A percentile compares a stretch with the other conserved stretches of the same genome.
Conservation (phyloP, 2,113 vertebrate species). For the Cephalophus harveyi region DNA sequence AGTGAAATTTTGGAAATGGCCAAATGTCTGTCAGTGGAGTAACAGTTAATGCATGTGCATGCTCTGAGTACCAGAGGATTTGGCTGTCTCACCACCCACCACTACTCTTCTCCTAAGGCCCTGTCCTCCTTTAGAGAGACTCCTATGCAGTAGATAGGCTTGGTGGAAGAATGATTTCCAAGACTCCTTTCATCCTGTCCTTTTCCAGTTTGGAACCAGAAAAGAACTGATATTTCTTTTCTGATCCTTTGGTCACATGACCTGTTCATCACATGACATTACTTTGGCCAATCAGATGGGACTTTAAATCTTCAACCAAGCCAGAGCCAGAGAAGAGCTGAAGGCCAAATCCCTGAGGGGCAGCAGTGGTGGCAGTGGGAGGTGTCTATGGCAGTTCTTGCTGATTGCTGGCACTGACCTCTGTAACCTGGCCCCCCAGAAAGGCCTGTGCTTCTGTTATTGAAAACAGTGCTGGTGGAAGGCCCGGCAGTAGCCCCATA, state of each 20-base stretch:
- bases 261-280: not conserved
- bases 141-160: not conserved
- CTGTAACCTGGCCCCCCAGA: not conserved
- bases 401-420: not conserved
- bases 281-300: not conserved
- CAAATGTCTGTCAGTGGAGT: not conserved
- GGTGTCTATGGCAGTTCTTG: not conserved
- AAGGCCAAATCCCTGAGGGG: not conserved
- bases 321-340: not conserved
- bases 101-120: not conserved
- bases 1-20: not conserved
- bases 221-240: not conserved
- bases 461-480: not conserved
- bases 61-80: not conserved
- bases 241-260: not conserved
- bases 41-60: not conserved
- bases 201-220: not conserved
- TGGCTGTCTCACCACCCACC: not conserved
- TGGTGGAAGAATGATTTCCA: not conserved
- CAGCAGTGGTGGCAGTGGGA: not conserved
- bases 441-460: not conserved
- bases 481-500: not conserved
- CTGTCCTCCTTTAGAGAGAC: not conserved
- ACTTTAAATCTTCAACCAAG: not conserved
- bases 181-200: not conserved